These are phyloP conservation scores for Uloborus plumipes DNA, from an alignment of 2,888 invertebrate genomes.

Conservation along the genomic window DNA sequence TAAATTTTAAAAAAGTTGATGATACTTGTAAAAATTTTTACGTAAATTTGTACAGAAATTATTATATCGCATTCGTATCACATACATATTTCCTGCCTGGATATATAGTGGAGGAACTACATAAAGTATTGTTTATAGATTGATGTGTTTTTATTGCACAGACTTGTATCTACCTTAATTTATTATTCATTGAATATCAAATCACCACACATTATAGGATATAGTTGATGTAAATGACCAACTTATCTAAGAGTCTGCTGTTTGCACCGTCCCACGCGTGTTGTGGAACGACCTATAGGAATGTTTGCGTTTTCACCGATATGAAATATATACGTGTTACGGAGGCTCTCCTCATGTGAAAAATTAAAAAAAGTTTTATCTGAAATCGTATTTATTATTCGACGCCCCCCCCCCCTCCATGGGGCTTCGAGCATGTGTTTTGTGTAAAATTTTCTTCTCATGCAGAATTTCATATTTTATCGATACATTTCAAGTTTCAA, in stretches of 20 bases:
- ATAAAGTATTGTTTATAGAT: slow-evolving; percentile 35
- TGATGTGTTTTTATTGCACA: slow-evolving; percentile 42
- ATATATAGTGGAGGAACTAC: background rate
- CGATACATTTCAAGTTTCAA: background rate
- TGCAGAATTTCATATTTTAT: slow-evolving; percentile 2
- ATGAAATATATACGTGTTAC: no score
- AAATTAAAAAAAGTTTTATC: slow-evolving; percentile 3
- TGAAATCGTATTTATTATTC: slow-evolving; percentile 15
- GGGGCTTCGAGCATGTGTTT: background rate
- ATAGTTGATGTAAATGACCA: slow-evolving; percentile 2
- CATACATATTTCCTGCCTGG: slow-evolving; percentile 1
- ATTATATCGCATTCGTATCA: slow-evolving; percentile 1
- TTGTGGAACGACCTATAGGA: background rate
- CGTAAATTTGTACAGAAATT: slow-evolving; percentile 3
- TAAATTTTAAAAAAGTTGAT: slow-evolving; percentile 1
- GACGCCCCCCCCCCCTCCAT: background rate
- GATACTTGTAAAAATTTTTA: slow-evolving; percentile 3
- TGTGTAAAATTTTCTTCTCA: slow-evolving; percentile 6
- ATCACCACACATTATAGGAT: slow-evolving; percentile 2
- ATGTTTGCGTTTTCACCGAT: background rate
- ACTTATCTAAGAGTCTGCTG: slow-evolving; percentile 1
- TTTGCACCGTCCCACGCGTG: slow-evolving; percentile 1
- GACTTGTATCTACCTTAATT: slow-evolving; percentile 32
- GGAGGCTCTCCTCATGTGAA: background rate
- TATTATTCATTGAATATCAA: slow-evolving; percentile 31